phyloP scores from a whole-genome alignment of 2,888 invertebrate species.

The Chydorus sphaericus region DNA sequence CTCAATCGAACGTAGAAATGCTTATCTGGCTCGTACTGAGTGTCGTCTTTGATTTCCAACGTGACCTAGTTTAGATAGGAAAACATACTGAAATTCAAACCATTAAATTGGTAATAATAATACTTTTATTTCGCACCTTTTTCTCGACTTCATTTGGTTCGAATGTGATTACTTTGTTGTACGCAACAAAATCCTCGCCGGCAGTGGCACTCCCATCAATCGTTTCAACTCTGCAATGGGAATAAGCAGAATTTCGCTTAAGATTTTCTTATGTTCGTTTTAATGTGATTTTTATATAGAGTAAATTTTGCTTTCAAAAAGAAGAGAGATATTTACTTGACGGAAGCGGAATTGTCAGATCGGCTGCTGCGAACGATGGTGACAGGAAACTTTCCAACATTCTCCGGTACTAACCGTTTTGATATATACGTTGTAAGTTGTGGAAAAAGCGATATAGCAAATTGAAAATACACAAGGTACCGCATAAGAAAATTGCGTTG shows the following conservation, averaged over 20 bases:
- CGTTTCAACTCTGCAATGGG: slow-evolving; percentile 36
- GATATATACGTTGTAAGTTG: too few species aligned
- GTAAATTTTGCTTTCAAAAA: neutral
- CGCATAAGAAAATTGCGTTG: too few species aligned
- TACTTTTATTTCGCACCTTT: slow-evolving; percentile 23
- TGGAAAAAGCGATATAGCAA: too few species aligned
- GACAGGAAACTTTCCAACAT: slow-evolving; percentile 33
- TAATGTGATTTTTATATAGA: neutral
- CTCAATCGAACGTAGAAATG: slow-evolving; percentile 41
- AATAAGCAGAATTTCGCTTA: neutral
- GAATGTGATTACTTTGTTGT: slow-evolving; percentile 37
- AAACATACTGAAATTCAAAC: too few species aligned
- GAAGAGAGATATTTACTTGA: slow-evolving; percentile 29
- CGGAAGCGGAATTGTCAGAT: slow-evolving; percentile 30
- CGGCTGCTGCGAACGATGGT: slow-evolving; percentile 35
- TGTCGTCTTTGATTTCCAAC: slow-evolving; percentile 39
- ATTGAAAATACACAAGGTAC: too few species aligned
- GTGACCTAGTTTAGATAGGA: slow-evolving; percentile 24
- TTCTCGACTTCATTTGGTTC: slow-evolving; percentile 35
- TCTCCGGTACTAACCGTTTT: slow-evolving; percentile 40
- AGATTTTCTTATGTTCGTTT: neutral
- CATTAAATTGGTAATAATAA: too few species aligned
- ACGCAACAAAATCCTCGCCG: slow-evolving; percentile 37
- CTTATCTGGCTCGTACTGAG: slow-evolving; percentile 44
- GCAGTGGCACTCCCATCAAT: slow-evolving; percentile 42